Evolutionary conservation across 2,888 invertebrate genomes (phyloP).

Genomic region (Ophion obscuratus): DNA sequence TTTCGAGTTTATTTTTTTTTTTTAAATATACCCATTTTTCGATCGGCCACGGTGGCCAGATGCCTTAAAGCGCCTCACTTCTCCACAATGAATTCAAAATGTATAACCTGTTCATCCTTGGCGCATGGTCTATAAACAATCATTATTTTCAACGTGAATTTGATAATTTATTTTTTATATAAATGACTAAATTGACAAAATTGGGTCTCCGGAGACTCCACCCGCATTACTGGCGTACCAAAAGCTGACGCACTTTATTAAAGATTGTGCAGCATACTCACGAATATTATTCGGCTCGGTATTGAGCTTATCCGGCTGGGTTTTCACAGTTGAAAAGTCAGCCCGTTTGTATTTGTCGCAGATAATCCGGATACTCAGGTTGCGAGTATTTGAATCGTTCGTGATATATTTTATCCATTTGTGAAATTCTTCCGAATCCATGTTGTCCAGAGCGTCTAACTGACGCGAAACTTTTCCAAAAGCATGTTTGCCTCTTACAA

Average conservation of each 20-base stretch:
- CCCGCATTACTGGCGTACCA: background rate
- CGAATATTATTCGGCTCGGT: background rate
- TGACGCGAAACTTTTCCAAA: background rate
- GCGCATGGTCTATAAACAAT: constrained; percentile 76
- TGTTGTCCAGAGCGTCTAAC: background rate
- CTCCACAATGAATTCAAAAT: too few species aligned
- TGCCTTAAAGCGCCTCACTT: constrained; percentile 29
- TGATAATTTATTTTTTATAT: background rate
- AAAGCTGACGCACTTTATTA: background rate
- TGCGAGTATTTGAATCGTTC: background rate
- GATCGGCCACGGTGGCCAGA: too few species aligned
- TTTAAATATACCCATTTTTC: too few species aligned
- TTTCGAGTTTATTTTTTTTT: too few species aligned
- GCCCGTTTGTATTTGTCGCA: background rate
- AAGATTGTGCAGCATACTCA: background rate
- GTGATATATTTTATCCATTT: background rate
- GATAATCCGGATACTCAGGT: background rate
- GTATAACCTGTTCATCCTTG: constrained; percentile 78
- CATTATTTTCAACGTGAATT: constrained; percentile 80
- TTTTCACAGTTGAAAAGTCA: background rate
- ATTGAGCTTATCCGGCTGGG: background rate
- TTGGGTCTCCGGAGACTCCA: background rate
- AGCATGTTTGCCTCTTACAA: background rate
- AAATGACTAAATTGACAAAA: background rate
- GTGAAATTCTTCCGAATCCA: background rate